Conservation (phyloP, 2,797 vertebrate genomes). For the Cygnus olor region DNA sequence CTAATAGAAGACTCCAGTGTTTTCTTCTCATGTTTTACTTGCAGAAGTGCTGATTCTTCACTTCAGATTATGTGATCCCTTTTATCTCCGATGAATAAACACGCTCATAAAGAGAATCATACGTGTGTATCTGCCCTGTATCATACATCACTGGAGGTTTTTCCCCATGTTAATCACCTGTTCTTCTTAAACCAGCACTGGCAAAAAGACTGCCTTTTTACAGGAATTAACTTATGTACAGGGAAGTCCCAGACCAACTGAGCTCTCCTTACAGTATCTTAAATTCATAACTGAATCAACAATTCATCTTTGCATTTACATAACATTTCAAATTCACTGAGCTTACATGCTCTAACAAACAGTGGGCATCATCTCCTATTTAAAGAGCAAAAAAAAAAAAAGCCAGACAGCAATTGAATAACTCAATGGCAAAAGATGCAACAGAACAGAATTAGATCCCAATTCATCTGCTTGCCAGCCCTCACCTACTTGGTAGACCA, state of each 20-base stretch:
- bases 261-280: neutral
- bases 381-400: conserved; percentile 22
- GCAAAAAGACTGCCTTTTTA: neutral
- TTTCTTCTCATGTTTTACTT: neutral
- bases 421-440: neutral
- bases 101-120: rapidly evolving
- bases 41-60: neutral
- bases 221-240: neutral
- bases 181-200: neutral
- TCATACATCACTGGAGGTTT: neutral
- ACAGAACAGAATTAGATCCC: neutral
- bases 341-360: neutral
- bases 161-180: neutral
- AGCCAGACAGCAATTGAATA: conserved; percentile 6
- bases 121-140: neutral
- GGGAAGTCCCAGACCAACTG: neutral
- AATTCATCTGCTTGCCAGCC: neutral
- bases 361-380: neutral
- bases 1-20: neutral
- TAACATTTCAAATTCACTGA: neutral
- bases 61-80: neutral
- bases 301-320: neutral
- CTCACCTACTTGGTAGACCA: neutral
- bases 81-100: neutral
- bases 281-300: neutral